These are phyloP conservation scores for Pagetopsis macropterus DNA, from an alignment of 2,797 vertebrate species.

Conservation along the genomic window DNA sequence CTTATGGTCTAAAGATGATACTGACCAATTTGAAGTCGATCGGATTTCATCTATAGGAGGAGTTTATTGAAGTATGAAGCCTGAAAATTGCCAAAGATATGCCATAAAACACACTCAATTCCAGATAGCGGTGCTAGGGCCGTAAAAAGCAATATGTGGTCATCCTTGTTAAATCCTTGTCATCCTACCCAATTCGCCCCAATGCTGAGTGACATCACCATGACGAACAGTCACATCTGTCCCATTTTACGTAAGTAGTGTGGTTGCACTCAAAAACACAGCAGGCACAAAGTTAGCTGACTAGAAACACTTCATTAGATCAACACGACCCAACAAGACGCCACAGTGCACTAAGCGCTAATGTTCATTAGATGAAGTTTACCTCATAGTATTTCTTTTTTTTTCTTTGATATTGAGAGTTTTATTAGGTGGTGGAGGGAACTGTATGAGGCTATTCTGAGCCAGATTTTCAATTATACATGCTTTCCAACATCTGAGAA, in stretches of 20 bases:
- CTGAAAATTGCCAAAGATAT: too few relatives aligned
- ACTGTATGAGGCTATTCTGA: slow-evolving; percentile 26
- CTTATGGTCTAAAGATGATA: too few relatives aligned
- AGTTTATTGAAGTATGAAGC: too few relatives aligned
- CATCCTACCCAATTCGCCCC: slow-evolving; percentile 33
- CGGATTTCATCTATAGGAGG: too few relatives aligned
- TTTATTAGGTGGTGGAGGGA: slow-evolving; percentile 26
- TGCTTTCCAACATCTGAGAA: slow-evolving; percentile 61
- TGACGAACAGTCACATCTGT: slow-evolving; percentile 10
- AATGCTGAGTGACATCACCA: slow-evolving; percentile 48
- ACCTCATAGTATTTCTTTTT: not conserved
- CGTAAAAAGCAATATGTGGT: not conserved
- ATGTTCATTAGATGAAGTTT: slow-evolving; percentile 32
- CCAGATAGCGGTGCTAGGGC: too few relatives aligned
- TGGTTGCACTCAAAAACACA: slow-evolving; percentile 28
- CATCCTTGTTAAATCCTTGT: slow-evolving; percentile 32
- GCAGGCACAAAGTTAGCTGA: slow-evolving; percentile 22
- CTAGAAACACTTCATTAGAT: slow-evolving; percentile 14
- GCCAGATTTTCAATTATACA: slow-evolving; percentile 64
- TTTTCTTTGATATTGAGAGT: not conserved
- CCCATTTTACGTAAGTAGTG: slow-evolving; percentile 24
- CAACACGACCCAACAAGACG: slow-evolving; percentile 22
- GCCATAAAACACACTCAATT: too few relatives aligned
- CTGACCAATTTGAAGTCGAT: too few relatives aligned
- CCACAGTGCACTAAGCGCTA: slow-evolving; percentile 19